Percentiles rank a stretch among this genome's conserved stretches.
phyloP scores from a whole-genome alignment of 2,888 invertebrate genomes.

The Pristionchus japonicus region DNA sequence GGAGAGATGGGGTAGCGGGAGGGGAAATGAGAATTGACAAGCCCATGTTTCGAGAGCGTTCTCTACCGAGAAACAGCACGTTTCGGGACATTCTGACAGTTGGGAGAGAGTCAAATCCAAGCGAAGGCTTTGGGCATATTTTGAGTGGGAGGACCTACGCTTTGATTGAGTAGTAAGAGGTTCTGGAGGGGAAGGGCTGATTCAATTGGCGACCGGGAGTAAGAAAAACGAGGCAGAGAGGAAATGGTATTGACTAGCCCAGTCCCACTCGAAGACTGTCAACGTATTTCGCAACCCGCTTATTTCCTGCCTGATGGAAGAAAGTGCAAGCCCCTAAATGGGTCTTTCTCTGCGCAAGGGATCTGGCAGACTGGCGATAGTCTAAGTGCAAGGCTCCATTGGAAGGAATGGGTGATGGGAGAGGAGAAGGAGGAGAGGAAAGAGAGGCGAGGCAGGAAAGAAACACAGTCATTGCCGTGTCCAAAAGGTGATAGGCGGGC shows the following conservation, averaged over 20 bases:
- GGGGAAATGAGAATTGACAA: background rate
- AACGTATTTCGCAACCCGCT: background rate
- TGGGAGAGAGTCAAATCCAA: too few relatives aligned
- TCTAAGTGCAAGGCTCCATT: background rate
- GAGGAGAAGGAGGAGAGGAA: background rate
- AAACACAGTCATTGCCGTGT: background rate
- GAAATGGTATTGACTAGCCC: background rate
- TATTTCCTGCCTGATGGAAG: too few relatives aligned
- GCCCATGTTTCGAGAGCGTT: background rate
- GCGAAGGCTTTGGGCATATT: too few relatives aligned
- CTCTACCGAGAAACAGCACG: background rate
- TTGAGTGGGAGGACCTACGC: background rate
- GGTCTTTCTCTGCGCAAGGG: too few relatives aligned
- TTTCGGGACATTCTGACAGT: background rate
- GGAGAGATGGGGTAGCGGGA: background rate
- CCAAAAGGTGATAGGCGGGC: background rate
- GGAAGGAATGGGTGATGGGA: background rate
- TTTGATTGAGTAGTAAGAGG: background rate
- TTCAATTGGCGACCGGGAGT: background rate
- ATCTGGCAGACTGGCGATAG: too few relatives aligned
- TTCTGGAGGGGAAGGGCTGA: background rate
- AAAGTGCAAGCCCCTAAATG: too few relatives aligned
- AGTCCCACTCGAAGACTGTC: background rate
- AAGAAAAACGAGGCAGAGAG: background rate
- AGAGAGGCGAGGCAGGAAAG: background rate